phyloP scores from a whole-genome alignment of 2,113 vertebrate species.

The Leucosticte australis region DNA sequence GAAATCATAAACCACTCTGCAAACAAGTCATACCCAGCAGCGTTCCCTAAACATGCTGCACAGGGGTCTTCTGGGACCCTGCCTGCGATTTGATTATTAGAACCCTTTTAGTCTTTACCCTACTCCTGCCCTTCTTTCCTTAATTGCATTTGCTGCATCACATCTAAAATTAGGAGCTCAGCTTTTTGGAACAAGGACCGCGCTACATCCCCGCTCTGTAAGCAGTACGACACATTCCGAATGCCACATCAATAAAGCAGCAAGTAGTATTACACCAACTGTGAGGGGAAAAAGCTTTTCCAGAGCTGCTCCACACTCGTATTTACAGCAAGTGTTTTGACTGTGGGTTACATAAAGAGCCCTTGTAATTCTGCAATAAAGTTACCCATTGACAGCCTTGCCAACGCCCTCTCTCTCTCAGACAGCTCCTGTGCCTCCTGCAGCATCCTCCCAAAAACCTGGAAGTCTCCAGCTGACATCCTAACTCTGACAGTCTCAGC shows the following conservation, averaged over 20 bases:
- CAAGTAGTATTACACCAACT: constrained; percentile 20
- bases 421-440: neutral
- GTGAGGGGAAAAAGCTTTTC: constrained; percentile 31
- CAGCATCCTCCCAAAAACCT: neutral
- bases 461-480: neutral
- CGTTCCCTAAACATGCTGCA: neutral
- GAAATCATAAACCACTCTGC: neutral
- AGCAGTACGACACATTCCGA: neutral
- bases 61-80: neutral
- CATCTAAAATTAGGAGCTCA: constrained; percentile 51
- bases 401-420: constrained; percentile 13
- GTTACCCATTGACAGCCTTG: constrained; percentile 29
- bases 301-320: neutral
- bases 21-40: neutral
- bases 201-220: neutral
- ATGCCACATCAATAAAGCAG: neutral
- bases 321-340: constrained; percentile 47
- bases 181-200: constrained; percentile 39
- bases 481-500: neutral
- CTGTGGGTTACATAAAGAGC: constrained; percentile 52
- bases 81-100: constrained; percentile 31
- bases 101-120: constrained; percentile 57
- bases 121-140: constrained; percentile 63
- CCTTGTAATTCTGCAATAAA: constrained; percentile 45
- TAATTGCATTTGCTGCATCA: constrained; percentile 56